Conservation (phyloP, 2,797 vertebrate species). For the Sebastes iracundus region DNA sequence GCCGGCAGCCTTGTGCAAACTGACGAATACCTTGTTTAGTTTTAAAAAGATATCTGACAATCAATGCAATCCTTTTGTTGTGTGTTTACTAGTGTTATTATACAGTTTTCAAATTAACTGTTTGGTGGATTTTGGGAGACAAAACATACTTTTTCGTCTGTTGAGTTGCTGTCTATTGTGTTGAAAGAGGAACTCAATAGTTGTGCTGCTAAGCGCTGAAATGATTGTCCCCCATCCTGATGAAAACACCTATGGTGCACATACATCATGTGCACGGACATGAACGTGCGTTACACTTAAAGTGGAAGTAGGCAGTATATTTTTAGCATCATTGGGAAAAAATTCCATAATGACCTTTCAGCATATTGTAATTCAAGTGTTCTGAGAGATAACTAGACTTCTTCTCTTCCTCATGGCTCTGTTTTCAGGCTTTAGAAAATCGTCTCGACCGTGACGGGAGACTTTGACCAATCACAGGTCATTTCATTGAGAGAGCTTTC, state of each 20-base stretch:
- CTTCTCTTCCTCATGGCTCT: no score
- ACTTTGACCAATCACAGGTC: no score
- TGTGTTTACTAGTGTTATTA: background rate
- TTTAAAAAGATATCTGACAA: background rate
- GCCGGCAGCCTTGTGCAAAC: background rate
- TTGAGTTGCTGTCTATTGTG: background rate
- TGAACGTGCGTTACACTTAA: background rate
- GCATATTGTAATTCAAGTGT: no score
- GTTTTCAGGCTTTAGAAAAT: no score
- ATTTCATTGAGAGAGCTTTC: no score
- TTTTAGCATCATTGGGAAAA: no score
- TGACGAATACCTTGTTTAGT: background rate
- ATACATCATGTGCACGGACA: background rate
- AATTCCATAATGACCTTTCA: no score
- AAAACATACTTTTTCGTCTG: background rate
- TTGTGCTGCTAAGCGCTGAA: background rate
- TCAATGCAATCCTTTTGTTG: background rate
- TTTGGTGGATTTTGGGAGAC: background rate
- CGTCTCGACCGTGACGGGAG: no score
- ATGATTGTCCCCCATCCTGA: background rate
- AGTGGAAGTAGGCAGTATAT: no score
- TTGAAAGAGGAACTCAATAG: background rate
- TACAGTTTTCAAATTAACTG: background rate
- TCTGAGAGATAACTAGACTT: no score
- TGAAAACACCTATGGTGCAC: background rate